Evolutionary conservation across 2,797 vertebrate genomes (phyloP), one percentile per base, ranked within the genome.

Genomic region (Liasis olivaceus): DNA sequence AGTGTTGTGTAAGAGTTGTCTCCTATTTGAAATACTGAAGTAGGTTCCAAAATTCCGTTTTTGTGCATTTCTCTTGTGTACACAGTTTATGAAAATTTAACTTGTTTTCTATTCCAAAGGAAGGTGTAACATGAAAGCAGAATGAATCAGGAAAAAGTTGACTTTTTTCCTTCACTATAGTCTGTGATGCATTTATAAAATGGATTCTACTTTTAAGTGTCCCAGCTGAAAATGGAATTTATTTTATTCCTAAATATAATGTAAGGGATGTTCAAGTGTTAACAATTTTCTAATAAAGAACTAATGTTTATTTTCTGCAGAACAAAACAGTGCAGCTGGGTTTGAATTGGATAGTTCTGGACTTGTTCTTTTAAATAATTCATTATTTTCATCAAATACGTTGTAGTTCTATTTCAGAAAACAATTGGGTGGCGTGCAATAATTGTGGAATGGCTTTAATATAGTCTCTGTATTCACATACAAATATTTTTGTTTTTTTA

Each of bases 351-450:
- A 1, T 92, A 0, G 47, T 93, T 28, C 56, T 15, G 51, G 90
- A 92, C 94, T 58, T 89, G 92, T 93, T 26, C 84, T 7, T 56
- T 94, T 92, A 77, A 60, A 69, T 22, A 90, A 6, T 89, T 94
- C 85, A 85, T 92, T 91, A 9, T 15, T 92, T 1, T 86, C 3
- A 77, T 42, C 60, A 81, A 88, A 62, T 88, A 72, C 42, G 24
- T 60, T 36, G 66, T 15, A 0, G 0, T 9, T 9, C 11, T 13
- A 84, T 51, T 54, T 58, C 14, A 64, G 59, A 24, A 54, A 2
- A 91, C 20, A 91, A 2, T 6, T 14, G 64, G 36, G 26, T 42
- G 17, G n/a, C 62, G 42, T 87, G 24, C 54, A 66, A 36, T 47
- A 60, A 24, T 5, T 81, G 31, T 42, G 56, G 36, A 47, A 60